These are phyloP conservation scores for Umimayanthus chanpuru DNA, from an alignment of 92 coral and sea anemone genomes.

Conservation along the genomic window DNA sequence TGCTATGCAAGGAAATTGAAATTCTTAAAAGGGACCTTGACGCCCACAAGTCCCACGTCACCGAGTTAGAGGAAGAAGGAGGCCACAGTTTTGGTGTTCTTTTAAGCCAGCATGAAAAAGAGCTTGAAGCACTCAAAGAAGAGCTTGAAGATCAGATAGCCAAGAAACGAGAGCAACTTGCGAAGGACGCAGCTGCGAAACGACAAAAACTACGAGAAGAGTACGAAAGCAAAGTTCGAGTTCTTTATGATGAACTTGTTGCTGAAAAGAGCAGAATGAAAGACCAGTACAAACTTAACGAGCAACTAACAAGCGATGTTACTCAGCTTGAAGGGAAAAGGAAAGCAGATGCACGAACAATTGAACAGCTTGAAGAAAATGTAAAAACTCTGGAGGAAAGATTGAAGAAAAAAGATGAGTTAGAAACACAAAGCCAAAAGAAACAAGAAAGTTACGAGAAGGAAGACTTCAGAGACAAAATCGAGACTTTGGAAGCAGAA, in stretches of 20 bases:
- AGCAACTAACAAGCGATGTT: conserved; percentile 65
- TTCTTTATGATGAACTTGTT: conserved; percentile 83
- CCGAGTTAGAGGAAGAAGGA: conserved; percentile 83
- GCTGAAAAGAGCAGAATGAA: conserved; percentile 73
- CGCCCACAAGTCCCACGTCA: conserved; percentile 57
- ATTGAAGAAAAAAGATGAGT: conserved; percentile 43
- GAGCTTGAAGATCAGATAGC: conserved; percentile 92
- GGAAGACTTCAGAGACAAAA: conserved; percentile 54
- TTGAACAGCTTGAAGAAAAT: conserved; percentile 67
- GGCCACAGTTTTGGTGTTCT: conserved; percentile 83
- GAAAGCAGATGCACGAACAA: conserved; percentile 57
- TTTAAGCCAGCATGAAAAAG: conserved; percentile 86
- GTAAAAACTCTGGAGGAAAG: conserved; percentile 55
- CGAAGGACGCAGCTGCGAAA: conserved; percentile 81
- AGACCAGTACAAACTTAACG: conserved; percentile 64
- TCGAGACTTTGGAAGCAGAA: conserved; percentile 47
- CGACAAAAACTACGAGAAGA: conserved; percentile 85
- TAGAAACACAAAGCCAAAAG: not conserved
- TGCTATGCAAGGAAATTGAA: conserved; percentile 61
- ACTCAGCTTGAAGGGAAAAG: conserved; percentile 64
- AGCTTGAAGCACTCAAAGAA: conserved; percentile 75
- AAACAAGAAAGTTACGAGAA: conserved; percentile 51
- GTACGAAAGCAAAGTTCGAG: conserved; percentile 79
- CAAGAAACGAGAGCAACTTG: conserved; percentile 81
- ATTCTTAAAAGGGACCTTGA: conserved; percentile 57